These are phyloP conservation scores for Gallinago stenura DNA, from an alignment of 2,797 vertebrate species.

Conservation along the genomic window DNA sequence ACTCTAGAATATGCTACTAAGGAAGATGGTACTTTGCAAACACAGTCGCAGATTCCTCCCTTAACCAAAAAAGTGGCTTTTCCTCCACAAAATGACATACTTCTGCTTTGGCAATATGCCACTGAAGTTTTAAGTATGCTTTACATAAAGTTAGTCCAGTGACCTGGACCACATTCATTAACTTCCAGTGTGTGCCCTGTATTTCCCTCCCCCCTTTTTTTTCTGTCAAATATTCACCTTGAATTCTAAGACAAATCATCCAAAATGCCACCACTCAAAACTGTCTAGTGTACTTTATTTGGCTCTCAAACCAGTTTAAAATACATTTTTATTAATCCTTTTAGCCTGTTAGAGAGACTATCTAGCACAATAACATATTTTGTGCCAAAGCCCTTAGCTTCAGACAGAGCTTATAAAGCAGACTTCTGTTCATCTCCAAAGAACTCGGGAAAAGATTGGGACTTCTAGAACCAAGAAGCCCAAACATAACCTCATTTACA, in stretches of 20 bases:
- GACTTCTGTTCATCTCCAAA: background rate
- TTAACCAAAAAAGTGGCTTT: background rate
- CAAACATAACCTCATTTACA: background rate
- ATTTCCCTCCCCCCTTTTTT: no score
- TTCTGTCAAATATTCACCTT: background rate
- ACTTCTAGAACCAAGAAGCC: background rate
- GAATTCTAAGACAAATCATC: background rate
- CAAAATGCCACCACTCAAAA: background rate
- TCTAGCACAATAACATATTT: background rate
- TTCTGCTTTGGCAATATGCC: background rate
- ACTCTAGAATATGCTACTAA: background rate
- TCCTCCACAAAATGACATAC: background rate
- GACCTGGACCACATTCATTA: background rate
- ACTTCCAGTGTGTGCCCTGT: background rate
- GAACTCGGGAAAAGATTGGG: background rate
- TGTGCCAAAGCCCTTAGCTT: background rate
- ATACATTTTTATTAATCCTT: background rate
- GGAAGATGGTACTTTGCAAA: background rate
- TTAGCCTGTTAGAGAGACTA: background rate
- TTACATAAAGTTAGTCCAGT: background rate
- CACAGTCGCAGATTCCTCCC: background rate
- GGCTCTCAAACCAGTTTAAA: background rate
- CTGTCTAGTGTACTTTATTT: background rate
- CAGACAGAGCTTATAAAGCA: background rate
- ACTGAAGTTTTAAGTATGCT: background rate